Conservation (phyloP, 2,888 invertebrate species). For the Holacanthella duospinosa region DNA sequence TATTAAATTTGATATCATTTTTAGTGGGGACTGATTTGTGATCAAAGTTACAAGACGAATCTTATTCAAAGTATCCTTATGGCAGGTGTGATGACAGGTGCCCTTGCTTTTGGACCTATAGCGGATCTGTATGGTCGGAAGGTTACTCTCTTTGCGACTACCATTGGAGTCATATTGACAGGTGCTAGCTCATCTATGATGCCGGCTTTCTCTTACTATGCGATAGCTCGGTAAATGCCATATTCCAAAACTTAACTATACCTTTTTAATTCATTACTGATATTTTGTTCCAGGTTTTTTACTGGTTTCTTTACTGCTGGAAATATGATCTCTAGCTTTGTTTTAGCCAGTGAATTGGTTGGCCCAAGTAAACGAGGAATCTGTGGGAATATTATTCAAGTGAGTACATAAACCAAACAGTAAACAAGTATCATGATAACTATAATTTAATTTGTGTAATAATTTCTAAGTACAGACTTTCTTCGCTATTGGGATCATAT, state of each 20-base stretch:
- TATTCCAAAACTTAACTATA: slow-evolving; percentile 3
- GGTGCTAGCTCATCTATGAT: slow-evolving; percentile 32
- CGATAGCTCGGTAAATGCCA: slow-evolving; percentile 22
- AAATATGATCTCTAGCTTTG: slow-evolving; percentile 32
- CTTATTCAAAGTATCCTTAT: slow-evolving; percentile 38
- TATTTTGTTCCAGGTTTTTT: slow-evolving; percentile 20
- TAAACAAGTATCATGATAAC: background rate
- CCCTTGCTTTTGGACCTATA: slow-evolving; percentile 34
- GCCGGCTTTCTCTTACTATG: slow-evolving; percentile 23
- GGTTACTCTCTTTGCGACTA: slow-evolving; percentile 30
- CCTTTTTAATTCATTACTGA: background rate
- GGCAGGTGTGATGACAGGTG: slow-evolving; percentile 39
- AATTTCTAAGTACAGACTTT: slow-evolving; percentile 20
- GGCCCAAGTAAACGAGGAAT: slow-evolving; percentile 34
- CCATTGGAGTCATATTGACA: slow-evolving; percentile 34
- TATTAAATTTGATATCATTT: slow-evolving; percentile 9
- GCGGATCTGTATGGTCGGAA: slow-evolving; percentile 36
- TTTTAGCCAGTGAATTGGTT: slow-evolving; percentile 31
- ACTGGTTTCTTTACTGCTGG: slow-evolving; percentile 32
- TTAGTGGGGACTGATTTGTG: slow-evolving; percentile 38
- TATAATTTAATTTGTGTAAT: background rate
- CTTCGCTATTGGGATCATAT: slow-evolving; percentile 38
- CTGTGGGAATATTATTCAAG: slow-evolving; percentile 35
- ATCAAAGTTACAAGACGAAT: slow-evolving; percentile 34
- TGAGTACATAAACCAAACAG: slow-evolving; percentile 5